phyloP scores from a whole-genome alignment of 2,888 invertebrate genomes.

The Limulus polyphemus region DNA sequence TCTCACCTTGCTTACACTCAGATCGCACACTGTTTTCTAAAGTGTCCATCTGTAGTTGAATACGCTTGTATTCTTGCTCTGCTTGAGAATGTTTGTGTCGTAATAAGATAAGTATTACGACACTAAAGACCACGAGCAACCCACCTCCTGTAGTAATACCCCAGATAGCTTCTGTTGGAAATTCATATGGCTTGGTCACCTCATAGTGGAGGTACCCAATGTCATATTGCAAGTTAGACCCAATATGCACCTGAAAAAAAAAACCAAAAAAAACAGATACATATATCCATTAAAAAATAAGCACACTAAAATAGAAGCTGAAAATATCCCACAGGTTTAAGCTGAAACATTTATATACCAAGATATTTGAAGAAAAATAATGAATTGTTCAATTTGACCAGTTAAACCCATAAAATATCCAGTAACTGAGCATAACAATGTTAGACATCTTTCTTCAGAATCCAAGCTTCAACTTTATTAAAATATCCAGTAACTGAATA shows the following conservation, averaged over 20 bases:
- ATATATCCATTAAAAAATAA: too few species aligned
- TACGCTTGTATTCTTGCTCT: constrained; percentile 91
- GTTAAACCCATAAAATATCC: too few species aligned
- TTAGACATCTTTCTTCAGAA: too few species aligned
- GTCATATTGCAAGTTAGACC: constrained; percentile 67
- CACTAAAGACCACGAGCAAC: constrained; percentile 59
- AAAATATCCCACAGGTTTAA: too few species aligned
- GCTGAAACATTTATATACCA: too few species aligned
- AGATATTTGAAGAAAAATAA: too few species aligned
- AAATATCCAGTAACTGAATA: too few species aligned
- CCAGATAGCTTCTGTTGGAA: constrained; percentile 78
- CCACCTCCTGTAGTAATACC: constrained; percentile 74
- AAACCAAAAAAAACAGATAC: not conserved
- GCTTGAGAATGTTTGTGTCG: constrained; percentile 88
- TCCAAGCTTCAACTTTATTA: too few species aligned
- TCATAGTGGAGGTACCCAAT: constrained; percentile 86
- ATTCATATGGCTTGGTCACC: constrained; percentile 64
- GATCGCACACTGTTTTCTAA: constrained; percentile 93
- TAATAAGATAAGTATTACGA: constrained; percentile 68
- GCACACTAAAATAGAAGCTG: too few species aligned
- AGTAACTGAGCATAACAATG: too few species aligned
- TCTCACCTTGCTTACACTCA: constrained; percentile 77
- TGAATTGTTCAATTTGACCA: too few species aligned
- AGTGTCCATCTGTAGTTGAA: constrained; percentile 98
- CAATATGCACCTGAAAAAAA: constrained; percentile 46